Evolutionary conservation across 2,888 invertebrate species (phyloP).

Genomic region (Cataglyphis albicans): DNA sequence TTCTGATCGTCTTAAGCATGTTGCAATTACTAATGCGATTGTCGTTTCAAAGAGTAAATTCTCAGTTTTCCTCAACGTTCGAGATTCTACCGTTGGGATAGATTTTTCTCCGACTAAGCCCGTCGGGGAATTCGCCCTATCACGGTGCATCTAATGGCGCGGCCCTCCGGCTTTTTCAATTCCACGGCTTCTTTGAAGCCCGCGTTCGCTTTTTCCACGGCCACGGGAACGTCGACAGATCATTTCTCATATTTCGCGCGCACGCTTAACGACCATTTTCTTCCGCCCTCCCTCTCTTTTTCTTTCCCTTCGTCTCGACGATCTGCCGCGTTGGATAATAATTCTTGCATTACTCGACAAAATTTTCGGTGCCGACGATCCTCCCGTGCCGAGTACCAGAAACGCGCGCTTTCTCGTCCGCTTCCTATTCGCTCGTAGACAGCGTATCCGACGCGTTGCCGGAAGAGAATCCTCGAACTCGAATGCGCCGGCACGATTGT

Average conservation of each 20-base stretch:
- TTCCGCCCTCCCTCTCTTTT: conserved; percentile 44
- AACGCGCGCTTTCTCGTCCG: conserved; percentile 25
- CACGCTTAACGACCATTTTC: conserved; percentile 74
- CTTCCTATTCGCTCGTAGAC: conserved; percentile 45
- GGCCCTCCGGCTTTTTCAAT: conserved; percentile 66
- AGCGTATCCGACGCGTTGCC: conserved; percentile 25
- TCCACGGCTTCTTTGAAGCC: conserved; percentile 78
- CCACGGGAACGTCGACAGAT: conserved; percentile 81
- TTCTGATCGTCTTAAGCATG: background rate
- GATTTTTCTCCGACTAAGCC: conserved; percentile 37
- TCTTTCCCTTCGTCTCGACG: conserved; percentile 50
- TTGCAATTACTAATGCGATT: background rate
- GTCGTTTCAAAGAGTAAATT: conserved; percentile 14
- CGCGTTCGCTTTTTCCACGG: conserved; percentile 74
- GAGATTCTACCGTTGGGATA: conserved; percentile 31
- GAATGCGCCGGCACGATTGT: conserved; percentile 70
- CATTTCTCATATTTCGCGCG: conserved; percentile 87
- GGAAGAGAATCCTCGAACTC: conserved; percentile 54
- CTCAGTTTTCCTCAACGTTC: conserved; percentile 22
- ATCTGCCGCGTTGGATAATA: conserved; percentile 68
- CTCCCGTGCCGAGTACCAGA: conserved; percentile 38
- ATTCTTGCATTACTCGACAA: conserved; percentile 83
- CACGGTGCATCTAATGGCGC: conserved; percentile 70
- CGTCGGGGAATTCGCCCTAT: conserved; percentile 68
- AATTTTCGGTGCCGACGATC: conserved; percentile 73